These are phyloP conservation scores for Tychaedon coryphoeus DNA, from an alignment of 2,113 vertebrate genomes.

Conservation along the genomic window DNA sequence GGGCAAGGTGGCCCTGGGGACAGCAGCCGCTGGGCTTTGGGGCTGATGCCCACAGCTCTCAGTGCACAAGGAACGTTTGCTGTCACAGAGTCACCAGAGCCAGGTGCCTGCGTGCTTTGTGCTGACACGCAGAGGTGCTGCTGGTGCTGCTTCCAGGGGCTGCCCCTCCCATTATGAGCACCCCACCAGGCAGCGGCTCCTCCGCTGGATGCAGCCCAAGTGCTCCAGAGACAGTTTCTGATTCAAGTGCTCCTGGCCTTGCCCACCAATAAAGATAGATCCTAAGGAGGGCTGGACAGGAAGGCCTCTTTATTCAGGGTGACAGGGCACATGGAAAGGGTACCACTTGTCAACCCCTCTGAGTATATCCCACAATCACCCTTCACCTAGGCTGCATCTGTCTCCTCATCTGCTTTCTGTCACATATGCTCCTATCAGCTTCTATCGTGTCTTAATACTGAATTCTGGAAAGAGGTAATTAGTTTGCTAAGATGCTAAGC, in stretches of 20 bases:
- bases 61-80: neutral
- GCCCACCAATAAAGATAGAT: neutral
- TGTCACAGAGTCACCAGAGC: neutral
- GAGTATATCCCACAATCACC: neutral
- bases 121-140: neutral
- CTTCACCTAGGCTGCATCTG: neutral
- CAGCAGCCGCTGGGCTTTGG: neutral
- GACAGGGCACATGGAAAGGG: neutral
- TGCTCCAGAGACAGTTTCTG: neutral
- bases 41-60: neutral
- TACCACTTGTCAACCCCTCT: neutral
- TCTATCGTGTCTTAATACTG: neutral
- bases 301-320: neutral
- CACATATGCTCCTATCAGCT: neutral
- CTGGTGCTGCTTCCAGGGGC: neutral
- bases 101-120: neutral
- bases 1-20: neutral
- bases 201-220: fast-evolving
- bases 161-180: neutral
- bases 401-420: neutral
- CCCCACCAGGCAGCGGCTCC: neutral
- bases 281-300: neutral
- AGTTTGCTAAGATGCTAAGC: neutral
- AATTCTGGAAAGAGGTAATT: neutral
- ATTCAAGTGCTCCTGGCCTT: neutral